A percentile compares a stretch with the other conserved stretches of the same genome.
Evolutionary conservation across 2,888 invertebrate species (phyloP).

Genomic region (Chrysotoxum bicinctum): DNA sequence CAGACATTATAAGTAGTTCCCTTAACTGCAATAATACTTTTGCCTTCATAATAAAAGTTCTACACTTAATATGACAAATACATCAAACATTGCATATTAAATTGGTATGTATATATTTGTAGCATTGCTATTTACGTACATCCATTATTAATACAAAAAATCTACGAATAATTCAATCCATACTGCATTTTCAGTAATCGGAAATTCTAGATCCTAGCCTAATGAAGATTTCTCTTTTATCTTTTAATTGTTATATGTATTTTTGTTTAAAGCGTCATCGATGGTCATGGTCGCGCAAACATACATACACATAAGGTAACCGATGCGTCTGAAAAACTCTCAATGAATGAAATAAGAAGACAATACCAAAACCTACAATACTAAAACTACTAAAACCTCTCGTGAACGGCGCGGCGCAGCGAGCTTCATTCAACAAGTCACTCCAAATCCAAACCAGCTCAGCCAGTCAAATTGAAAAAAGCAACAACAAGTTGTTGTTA

Average conservation of each 20-base stretch:
- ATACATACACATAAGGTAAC: background rate
- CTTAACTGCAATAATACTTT: background rate
- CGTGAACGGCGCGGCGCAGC: background rate
- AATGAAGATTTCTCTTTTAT: no score
- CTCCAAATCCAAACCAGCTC: background rate
- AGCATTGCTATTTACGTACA: no score
- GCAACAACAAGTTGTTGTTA: slow-evolving; percentile 39
- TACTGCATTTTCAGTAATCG: background rate
- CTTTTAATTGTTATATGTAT: background rate
- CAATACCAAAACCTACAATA: background rate
- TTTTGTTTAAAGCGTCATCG: slow-evolving; percentile 43
- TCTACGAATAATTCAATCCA: no score
- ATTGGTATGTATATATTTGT: no score
- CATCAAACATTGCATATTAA: no score
- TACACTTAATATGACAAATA: no score
- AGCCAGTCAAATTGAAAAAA: background rate
- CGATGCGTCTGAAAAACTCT: background rate
- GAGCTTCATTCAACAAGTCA: background rate
- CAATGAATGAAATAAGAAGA: slow-evolving; percentile 50
- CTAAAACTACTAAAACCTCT: background rate
- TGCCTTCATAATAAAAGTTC: no score
- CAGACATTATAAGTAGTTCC: background rate
- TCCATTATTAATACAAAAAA: background rate
- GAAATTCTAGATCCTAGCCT: background rate
- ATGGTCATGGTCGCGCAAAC: background rate